A percentile compares a stretch with the other conserved stretches of the same genome.
phyloP scores from a whole-genome alignment of 2,888 invertebrate species.

The Ariolimax columbianus region DNA sequence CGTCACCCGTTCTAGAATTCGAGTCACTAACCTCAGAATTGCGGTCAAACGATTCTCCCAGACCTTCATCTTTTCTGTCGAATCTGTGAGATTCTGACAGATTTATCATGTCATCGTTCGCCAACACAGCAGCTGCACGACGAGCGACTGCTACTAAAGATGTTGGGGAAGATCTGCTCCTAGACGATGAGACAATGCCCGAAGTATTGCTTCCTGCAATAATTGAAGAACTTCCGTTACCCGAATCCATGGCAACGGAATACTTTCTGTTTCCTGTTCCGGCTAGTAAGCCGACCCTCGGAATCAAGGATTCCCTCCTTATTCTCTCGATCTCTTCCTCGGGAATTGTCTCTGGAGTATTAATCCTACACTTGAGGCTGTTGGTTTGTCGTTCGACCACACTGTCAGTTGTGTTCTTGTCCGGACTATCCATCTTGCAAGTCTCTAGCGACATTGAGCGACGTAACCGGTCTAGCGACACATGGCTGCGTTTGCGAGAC shows the following conservation, averaged over 20 bases:
- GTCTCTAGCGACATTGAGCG: constrained; percentile 68
- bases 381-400: constrained; percentile 48
- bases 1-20: constrained; percentile 32
- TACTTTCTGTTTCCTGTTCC: constrained; percentile 27
- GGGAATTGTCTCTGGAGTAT: constrained; percentile 67
- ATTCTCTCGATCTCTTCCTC: constrained; percentile 64
- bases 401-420: constrained; percentile 17
- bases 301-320: constrained; percentile 57
- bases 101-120: background rate
- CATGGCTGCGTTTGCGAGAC: constrained; percentile 62
- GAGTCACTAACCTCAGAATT: constrained; percentile 60
- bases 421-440: constrained; percentile 46
- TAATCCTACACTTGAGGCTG: constrained; percentile 53
- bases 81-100: background rate
- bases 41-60: constrained; percentile 63
- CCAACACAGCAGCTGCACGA: background rate
- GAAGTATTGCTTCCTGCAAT: background rate
- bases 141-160: background rate
- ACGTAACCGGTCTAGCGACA: constrained; percentile 66
- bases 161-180: background rate
- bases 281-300: constrained; percentile 40
- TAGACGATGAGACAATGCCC: background rate
- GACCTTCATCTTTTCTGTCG: constrained; percentile 58
- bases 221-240: background rate
- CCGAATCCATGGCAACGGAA: background rate